Evolutionary conservation across 2,113 vertebrate genomes (phyloP).

Genomic region (Mirza zaza): DNA sequence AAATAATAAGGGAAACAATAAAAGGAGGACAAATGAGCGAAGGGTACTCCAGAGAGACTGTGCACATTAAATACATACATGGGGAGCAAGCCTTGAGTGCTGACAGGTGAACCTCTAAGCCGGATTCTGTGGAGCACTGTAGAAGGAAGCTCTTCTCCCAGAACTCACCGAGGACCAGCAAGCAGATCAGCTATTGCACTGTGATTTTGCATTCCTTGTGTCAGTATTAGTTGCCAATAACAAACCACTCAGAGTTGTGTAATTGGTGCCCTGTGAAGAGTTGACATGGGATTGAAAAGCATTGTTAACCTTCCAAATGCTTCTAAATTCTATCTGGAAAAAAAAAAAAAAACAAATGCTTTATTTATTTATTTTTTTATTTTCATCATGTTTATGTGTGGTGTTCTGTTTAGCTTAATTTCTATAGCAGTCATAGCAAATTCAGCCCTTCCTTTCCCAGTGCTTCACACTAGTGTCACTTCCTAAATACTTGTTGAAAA

Average conservation of each 20-base stretch:
- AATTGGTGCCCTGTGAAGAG: background rate
- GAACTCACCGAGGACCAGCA: background rate
- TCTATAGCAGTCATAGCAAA: constrained; percentile 1
- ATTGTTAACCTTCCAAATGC: background rate
- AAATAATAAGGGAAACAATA: background rate
- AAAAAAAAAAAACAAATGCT: background rate
- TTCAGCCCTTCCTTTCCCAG: background rate
- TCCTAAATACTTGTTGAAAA: constrained; percentile 23
- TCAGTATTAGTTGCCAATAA: constrained; percentile 30
- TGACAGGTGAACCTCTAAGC: background rate
- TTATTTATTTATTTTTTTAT: background rate
- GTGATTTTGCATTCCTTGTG: background rate
- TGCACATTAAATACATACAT: background rate
- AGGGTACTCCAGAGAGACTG: background rate
- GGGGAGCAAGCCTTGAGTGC: background rate
- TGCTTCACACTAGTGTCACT: background rate
- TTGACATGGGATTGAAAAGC: background rate
- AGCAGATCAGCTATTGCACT: background rate
- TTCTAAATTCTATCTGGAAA: background rate
- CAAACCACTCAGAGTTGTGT: background rate
- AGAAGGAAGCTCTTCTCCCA: background rate
- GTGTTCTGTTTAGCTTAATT: background rate
- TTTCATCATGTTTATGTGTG: background rate
- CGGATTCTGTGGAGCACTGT: background rate
- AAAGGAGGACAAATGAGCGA: background rate